Conservation (phyloP, 2,113 vertebrate species). For the Brienomyrus brachyistius region DNA sequence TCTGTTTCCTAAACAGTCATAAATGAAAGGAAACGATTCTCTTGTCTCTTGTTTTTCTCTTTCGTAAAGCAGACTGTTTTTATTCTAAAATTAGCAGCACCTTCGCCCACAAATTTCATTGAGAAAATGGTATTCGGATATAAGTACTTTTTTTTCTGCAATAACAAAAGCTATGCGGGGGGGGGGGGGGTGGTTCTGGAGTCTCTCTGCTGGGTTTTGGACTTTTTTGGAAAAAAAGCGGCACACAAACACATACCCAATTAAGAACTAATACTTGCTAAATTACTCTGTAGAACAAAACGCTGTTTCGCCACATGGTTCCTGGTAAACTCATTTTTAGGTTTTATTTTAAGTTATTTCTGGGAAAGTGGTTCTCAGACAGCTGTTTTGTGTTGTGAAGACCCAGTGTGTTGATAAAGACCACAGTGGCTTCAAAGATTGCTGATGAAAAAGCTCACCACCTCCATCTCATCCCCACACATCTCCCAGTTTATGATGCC, state of each 20-base stretch:
- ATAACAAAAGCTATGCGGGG: background rate
- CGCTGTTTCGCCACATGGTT: background rate
- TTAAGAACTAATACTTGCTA: background rate
- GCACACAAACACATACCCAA: background rate
- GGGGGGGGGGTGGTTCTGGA: background rate
- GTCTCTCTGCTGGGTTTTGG: background rate
- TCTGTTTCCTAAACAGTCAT: constrained; percentile 6
- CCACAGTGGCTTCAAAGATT: background rate
- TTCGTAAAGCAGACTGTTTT: background rate
- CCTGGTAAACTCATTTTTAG: background rate
- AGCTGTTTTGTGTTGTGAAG: background rate
- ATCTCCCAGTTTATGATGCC: background rate
- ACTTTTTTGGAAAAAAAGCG: background rate
- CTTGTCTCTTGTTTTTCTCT: constrained; percentile 10
- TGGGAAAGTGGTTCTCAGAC: background rate
- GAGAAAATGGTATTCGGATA: background rate
- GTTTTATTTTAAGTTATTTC: background rate
- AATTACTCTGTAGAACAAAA: background rate
- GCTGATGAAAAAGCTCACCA: background rate
- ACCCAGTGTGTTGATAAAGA: background rate
- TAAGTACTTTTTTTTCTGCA: constrained; percentile 7
- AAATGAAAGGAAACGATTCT: background rate
- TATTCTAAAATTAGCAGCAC: constrained; percentile 20
- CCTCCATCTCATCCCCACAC: background rate
- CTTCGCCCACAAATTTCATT: constrained; percentile 11